Conservation (phyloP, 2,113 vertebrate genomes). For the Saccopteryx bilineata region DNA sequence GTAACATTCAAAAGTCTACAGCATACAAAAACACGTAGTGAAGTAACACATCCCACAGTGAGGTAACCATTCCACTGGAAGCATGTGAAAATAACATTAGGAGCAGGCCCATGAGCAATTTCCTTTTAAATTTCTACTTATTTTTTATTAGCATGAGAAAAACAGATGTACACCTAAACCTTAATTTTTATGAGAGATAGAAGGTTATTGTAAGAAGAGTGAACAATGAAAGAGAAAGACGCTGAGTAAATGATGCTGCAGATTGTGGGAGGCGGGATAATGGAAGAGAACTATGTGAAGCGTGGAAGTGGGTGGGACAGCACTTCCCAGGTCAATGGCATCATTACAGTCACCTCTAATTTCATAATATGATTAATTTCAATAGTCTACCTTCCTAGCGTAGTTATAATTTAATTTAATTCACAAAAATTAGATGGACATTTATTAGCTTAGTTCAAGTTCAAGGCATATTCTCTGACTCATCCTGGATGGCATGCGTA, state of each 20-base stretch:
- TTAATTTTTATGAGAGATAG: slow-evolving; percentile 31
- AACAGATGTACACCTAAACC: background rate
- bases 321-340: background rate
- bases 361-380: background rate
- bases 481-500: background rate
- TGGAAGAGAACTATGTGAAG: no score
- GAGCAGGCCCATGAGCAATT: background rate
- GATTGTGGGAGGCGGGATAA: background rate
- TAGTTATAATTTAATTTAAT: background rate
- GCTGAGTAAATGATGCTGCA: background rate
- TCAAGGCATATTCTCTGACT: background rate
- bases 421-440: background rate
- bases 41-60: background rate
- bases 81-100: background rate
- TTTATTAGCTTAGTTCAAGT: background rate
- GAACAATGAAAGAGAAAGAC: background rate
- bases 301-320: background rate
- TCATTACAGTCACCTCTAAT: background rate
- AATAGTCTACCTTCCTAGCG: background rate
- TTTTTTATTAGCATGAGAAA: background rate
- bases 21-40: background rate
- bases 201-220: background rate
- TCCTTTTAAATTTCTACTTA: slow-evolving; percentile 8
- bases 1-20: background rate
- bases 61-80: background rate